Conservation (phyloP, 23 tunicate genomes). For the Ciona savignyi region DNA sequence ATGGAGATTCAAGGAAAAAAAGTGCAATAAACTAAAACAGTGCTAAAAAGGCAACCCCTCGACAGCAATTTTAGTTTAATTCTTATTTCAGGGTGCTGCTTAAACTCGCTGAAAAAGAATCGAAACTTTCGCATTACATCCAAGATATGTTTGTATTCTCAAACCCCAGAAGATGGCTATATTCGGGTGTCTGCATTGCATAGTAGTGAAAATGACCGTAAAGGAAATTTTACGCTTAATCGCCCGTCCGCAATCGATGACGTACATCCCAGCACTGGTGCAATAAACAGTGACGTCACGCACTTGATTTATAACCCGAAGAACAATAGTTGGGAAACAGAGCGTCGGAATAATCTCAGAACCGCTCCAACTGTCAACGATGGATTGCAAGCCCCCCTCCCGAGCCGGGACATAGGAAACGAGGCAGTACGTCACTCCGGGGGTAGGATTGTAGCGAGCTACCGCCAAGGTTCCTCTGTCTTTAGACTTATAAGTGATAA, state of each 20-base stretch:
- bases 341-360: not conserved
- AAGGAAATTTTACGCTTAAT: not conserved
- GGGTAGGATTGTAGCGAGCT: not conserved
- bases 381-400: not conserved
- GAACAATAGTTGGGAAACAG: not conserved
- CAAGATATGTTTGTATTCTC: too few species aligned
- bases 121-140: too few species aligned
- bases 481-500: not conserved
- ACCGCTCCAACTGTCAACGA: not conserved
- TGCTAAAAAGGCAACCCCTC: too few species aligned
- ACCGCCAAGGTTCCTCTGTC: not conserved
- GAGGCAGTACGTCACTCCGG: not conserved
- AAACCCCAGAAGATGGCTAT: too few species aligned
- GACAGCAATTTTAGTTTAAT: too few species aligned
- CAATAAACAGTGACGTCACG: not conserved
- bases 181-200: too few species aligned
- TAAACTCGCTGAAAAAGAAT: too few species aligned
- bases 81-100: too few species aligned
- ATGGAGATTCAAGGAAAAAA: too few species aligned
- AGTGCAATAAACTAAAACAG: too few species aligned
- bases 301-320: not conserved
- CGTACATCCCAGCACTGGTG: not conserved
- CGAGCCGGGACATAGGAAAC: not conserved
- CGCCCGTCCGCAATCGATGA: not conserved
- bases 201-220: not conserved